Evolutionary conservation across 53 echinoderm and acorn worm species (phyloP), one percentile per base, ranked within the genome.

Genomic region (Zoroaster sp.): DNA sequence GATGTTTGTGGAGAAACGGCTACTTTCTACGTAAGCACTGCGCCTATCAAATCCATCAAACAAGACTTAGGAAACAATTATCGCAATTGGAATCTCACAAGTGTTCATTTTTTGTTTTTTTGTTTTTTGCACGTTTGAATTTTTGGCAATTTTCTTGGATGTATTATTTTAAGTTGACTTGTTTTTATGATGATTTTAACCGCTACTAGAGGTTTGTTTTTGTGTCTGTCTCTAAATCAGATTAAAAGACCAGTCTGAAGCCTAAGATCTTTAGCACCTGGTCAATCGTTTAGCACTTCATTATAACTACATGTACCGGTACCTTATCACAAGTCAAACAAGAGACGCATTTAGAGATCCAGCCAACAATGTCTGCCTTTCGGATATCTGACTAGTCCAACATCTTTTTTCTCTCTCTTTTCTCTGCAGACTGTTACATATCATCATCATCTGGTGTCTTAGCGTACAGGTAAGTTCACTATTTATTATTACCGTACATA

Each of bases 391-490:
- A 35, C 18, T 33, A 45, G 37, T 69, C 40, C 63, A 59, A 74
- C 65, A 30, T 43, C 53, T 88, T 34, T 40, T 91, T 31, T 91
- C 53, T 89, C 36, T 90, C 54, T 83, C 49, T 13, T 67, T 86
- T 46, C 21, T 79, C 35, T 75, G 20, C 92, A 94, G 94, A 92
- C 89, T 94, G 89, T 92, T 94, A 80, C 94, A 94, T 78, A 86
- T 94, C 86, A 73, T 94, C 85, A 46, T 85, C 67, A 79, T 94
- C 89, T 92, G 94, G 92, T 89, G 92, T 89, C 85, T 92, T 89
- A 88, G 92, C 78, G 66, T 94, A 51, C 94, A 94, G 94, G 94
- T 94, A 78, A 92, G 94, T 74, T 28, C 12, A 0, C 25, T 83
- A 1, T 63, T 39, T 35, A 36, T 1, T 71, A 13, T 6, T 53